phyloP scores from a whole-genome alignment of 1,140 invertebrate genomes.

The Sarcophaga bullata region DNA sequence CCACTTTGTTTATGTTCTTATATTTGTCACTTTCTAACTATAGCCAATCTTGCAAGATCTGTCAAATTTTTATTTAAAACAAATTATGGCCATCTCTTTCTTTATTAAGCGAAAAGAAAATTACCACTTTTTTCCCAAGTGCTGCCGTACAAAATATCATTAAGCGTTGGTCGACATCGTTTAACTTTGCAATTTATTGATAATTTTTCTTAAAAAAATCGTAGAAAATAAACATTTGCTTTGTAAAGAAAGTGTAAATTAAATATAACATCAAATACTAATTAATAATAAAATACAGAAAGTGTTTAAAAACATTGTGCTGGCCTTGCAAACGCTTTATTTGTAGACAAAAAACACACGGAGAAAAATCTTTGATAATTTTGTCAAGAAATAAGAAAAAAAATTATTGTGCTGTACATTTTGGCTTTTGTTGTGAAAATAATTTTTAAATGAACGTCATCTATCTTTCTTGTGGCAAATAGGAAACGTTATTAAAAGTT shows the following conservation, averaged over 20 bases:
- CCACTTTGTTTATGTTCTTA: not conserved
- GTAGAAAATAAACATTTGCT: not conserved
- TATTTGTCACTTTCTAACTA: conserved; percentile 5
- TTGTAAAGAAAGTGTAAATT: not conserved
- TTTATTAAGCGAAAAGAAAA: not conserved
- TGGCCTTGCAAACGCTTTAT: not conserved
- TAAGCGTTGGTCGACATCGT: conserved; percentile 42
- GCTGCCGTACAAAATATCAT: conserved; percentile 42
- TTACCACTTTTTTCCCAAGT: conserved; percentile 18
- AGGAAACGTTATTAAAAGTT: not conserved
- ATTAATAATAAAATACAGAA: not conserved
- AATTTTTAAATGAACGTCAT: not conserved
- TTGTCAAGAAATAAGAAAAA: not conserved
- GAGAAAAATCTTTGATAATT: conserved; percentile 21
- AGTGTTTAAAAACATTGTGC: not conserved
- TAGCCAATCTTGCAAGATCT: not conserved
- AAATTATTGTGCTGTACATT: not conserved
- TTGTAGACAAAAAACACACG: conserved; percentile 32
- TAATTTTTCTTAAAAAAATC: conserved; percentile 7
- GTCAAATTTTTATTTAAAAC: conserved; percentile 38
- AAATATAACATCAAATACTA: not conserved
- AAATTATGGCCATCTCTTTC: not conserved
- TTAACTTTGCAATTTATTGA: conserved; percentile 29
- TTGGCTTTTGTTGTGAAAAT: not conserved
- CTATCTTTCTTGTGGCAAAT: not conserved